Base-by-base conservation (phyloP, 2,113 vertebrate species). In the Heptranchias perlo region DNA sequence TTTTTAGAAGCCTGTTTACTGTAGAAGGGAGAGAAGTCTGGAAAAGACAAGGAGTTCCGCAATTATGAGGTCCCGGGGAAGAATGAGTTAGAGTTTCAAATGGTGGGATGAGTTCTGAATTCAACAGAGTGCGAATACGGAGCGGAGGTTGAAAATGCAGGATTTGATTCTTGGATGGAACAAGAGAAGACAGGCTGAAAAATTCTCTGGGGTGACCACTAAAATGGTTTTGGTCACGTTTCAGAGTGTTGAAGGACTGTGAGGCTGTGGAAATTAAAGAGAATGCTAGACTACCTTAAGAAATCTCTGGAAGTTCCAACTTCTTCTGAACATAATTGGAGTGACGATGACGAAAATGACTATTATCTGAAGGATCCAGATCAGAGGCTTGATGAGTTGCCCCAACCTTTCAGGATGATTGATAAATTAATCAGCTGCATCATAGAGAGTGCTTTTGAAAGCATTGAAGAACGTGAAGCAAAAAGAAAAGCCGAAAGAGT, bases 351-450 rank as follows among this genome's bases (percentile, higher is more conserved):
- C 0, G 96, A 97, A 3, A 97, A 97, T n/a, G 44, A 97, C 49
- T 97, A 97, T 54, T 97, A 96, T 91, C 96, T 97, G 96, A 96
- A 84, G 62, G 98, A 98, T 96, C 96, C 97, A 0, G 96, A 97
- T 4, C 47, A 69, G 94, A 96, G 96, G 31, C 0, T 65, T 14
- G 97, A 97, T 65, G 96, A 3, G 0, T 96, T 98, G 96, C 98
- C 98, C 23, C 97, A 98, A 97, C 98, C 98, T 0, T 96, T 97
- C 52, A 97, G 97, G 84, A 98, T 98, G 97, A 96, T 98, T 96
- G 96, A 96, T 96, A 98, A 98, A 96, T 96, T 98, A 95, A 96
- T 98, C 96, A 96, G 96, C 96, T 86, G 96, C 25, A 94, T 98
- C 67, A 96, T 98, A 54, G 97, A 98, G 23, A 96, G 49, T 10